phyloP scores from a whole-genome alignment of 2,888 invertebrate species.

The Hemaris fuciformis region DNA sequence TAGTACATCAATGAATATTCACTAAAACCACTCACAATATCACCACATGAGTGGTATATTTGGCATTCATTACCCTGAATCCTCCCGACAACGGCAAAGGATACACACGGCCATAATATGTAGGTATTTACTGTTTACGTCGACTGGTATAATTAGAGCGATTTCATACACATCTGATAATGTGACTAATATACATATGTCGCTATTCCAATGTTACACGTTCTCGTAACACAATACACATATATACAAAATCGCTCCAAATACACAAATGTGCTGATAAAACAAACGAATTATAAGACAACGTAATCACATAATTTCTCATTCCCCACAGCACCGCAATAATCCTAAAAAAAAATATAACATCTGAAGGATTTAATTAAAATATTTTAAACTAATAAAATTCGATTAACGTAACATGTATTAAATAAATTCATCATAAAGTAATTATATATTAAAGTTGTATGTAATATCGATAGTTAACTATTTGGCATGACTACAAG shows the following conservation, averaged over 20 bases:
- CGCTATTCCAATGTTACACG: not conserved
- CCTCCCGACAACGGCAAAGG: not conserved
- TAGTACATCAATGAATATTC: not conserved
- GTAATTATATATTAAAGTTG: not conserved
- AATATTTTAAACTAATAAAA: not conserved
- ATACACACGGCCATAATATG: not conserved
- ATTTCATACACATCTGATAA: not conserved
- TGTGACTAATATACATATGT: not conserved
- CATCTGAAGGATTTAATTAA: not conserved
- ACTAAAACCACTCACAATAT: constrained; percentile 19
- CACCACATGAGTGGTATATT: constrained; percentile 14
- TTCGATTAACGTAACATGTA: not conserved
- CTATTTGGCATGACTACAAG: constrained; percentile 18
- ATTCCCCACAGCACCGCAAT: not conserved
- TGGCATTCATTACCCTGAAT: constrained; percentile 20
- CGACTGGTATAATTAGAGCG: not conserved
- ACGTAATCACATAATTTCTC: not conserved
- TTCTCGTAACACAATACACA: not conserved
- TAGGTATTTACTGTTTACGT: not conserved
- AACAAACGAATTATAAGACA: not conserved
- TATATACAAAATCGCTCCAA: not conserved
- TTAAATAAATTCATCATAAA: constrained; percentile 1
- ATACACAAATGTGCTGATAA: not conserved
- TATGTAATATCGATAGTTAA: constrained; percentile 15
- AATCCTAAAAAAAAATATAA: not conserved